A percentile compares a stretch with the other conserved stretches of the same genome.
phyloP scores from a whole-genome alignment of 2,797 vertebrate genomes.

The Percopsis omiscomaycus region DNA sequence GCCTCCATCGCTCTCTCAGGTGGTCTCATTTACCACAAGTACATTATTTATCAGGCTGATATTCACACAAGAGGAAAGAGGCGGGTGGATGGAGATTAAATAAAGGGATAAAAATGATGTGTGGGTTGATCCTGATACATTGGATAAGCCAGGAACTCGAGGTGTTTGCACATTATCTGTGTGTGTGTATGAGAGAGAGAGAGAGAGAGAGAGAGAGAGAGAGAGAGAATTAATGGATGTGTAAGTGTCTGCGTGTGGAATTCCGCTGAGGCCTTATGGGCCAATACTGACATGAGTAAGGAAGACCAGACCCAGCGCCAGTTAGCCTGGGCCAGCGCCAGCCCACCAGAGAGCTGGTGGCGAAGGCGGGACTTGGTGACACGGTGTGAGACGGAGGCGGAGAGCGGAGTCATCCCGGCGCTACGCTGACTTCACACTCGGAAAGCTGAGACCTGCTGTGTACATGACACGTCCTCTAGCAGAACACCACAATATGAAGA shows the following conservation, averaged over 20 bases:
- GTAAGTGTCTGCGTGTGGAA: slow-evolving; percentile 41
- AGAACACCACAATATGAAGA: slow-evolving; percentile 38
- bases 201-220: not conserved
- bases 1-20: slow-evolving; percentile 31
- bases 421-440: slow-evolving; percentile 25
- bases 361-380: slow-evolving; percentile 29
- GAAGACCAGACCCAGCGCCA: slow-evolving; percentile 33
- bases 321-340: slow-evolving; percentile 45
- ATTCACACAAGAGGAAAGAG: slow-evolving; percentile 47
- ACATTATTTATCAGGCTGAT: slow-evolving; percentile 64
- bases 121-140: slow-evolving; percentile 1
- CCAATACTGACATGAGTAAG: not conserved
- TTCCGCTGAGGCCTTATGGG: slow-evolving; percentile 39
- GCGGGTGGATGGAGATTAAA: slow-evolving; percentile 53
- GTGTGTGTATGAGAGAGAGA: not conserved
- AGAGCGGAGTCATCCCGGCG: slow-evolving; percentile 35
- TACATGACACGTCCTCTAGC: slow-evolving; percentile 49
- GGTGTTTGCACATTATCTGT: not conserved
- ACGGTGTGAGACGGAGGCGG: slow-evolving; percentile 6
- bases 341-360: slow-evolving; percentile 42
- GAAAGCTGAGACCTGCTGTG: slow-evolving; percentile 33
- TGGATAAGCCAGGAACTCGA: slow-evolving; percentile 5
- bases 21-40: slow-evolving; percentile 59
- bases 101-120: slow-evolving; percentile 59
- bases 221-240: not conserved